These are phyloP conservation scores for Julus scanicus DNA, from an alignment of 2,888 invertebrate species.

Conservation along the genomic window DNA sequence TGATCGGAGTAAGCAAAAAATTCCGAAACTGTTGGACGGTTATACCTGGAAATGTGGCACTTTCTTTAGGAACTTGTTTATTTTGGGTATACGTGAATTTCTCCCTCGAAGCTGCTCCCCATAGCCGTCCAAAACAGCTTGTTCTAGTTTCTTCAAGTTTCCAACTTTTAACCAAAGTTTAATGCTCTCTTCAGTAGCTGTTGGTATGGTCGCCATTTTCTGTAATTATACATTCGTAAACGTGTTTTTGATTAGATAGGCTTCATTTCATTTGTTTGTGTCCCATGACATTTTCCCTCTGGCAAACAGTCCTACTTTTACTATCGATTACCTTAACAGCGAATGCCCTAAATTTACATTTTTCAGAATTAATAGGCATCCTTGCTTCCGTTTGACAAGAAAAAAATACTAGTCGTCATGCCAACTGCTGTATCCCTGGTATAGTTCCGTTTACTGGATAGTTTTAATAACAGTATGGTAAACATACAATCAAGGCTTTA, in stretches of 20 bases:
- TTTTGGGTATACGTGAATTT: constrained; percentile 63
- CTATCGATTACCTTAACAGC: neutral
- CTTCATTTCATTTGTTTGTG: neutral
- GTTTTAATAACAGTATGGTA: too few relatives aligned
- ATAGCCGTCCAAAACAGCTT: constrained; percentile 67
- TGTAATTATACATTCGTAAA: neutral
- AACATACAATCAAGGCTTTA: too few relatives aligned
- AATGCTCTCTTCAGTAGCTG: constrained; percentile 64
- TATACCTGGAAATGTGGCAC: constrained; percentile 66
- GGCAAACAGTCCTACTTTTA: neutral
- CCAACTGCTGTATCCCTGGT: neutral
- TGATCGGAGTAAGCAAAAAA: neutral
- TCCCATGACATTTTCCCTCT: neutral
- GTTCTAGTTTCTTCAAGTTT: constrained; percentile 66
- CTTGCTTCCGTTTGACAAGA: neutral
- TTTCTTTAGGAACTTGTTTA: constrained; percentile 66
- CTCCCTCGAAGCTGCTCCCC: constrained; percentile 66
- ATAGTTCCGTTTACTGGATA: neutral
- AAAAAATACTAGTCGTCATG: neutral
- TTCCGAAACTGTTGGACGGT: neutral
- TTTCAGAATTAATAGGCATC: neutral
- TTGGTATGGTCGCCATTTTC: constrained; percentile 47
- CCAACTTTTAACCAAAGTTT: constrained; percentile 67
- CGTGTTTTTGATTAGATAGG: neutral
- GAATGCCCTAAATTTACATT: neutral